Conservation (phyloP, 2,113 vertebrate species). For the Sceloporus undulatus region DNA sequence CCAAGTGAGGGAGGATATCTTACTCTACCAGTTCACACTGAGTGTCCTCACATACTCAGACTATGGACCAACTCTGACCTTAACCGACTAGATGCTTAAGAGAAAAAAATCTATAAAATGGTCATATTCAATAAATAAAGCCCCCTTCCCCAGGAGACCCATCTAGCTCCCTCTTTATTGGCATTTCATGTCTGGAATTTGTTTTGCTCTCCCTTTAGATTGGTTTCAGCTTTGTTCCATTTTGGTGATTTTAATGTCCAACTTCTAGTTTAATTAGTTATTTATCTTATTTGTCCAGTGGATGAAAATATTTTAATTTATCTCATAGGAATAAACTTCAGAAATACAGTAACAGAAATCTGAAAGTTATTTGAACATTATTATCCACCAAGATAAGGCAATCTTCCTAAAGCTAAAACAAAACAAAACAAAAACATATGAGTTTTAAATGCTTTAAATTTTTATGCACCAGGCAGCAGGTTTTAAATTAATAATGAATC, state of each 20-base stretch:
- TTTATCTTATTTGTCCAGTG: not conserved
- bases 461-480: slow-evolving; percentile 28
- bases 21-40: too few species aligned
- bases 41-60: too few species aligned
- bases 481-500: slow-evolving; percentile 60
- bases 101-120: too few species aligned
- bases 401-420: slow-evolving; percentile 36
- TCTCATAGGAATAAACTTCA: slow-evolving; percentile 12
- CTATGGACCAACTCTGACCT: not conserved
- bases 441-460: slow-evolving; percentile 39
- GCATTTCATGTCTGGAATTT: not conserved
- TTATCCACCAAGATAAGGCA: slow-evolving; percentile 8
- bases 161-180: not conserved
- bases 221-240: not conserved
- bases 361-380: slow-evolving; percentile 26
- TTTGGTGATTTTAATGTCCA: not conserved
- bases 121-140: not conserved
- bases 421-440: slow-evolving; percentile 19
- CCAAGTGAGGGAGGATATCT: too few species aligned
- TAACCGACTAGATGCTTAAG: not conserved
- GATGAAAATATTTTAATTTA: not conserved
- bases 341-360: not conserved
- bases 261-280: not conserved
- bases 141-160: not conserved
- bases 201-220: not conserved